Percentiles rank a stretch among this genome's conserved stretches.
Conservation (phyloP, 2,888 invertebrate genomes). For the Drosophila aldrichi region DNA sequence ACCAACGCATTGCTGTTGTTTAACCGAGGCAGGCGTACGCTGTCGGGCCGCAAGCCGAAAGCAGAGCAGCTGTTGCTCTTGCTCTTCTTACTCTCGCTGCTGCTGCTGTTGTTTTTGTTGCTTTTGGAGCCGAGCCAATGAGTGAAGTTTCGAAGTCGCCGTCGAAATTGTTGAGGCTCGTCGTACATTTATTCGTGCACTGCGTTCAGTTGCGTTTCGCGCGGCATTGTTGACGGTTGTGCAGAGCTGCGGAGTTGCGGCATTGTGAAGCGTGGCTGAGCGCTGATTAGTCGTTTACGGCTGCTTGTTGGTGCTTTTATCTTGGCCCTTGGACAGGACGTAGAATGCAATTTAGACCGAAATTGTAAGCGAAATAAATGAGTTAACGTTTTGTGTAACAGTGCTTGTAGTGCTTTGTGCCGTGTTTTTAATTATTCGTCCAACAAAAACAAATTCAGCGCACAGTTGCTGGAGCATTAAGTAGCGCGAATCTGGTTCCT, state of each 20-base stretch:
- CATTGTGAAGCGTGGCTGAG: neutral
- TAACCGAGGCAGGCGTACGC: constrained; percentile 15
- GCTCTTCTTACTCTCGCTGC: neutral
- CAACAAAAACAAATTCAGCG: constrained; percentile 6
- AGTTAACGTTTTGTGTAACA: constrained; percentile 15
- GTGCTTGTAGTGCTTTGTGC: constrained; percentile 3
- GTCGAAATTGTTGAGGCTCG: constrained; percentile 42
- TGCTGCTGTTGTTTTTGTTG: constrained; percentile 6
- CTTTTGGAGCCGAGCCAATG: constrained; percentile 41
- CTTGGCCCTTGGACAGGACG: constrained; percentile 22
- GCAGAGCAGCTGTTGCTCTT: constrained; percentile 32
- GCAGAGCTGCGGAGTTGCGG: neutral
- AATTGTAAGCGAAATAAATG: constrained; percentile 20
- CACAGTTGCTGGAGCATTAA: constrained; percentile 18
- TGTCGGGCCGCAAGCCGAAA: constrained; percentile 14
- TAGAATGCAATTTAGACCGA: constrained; percentile 11
- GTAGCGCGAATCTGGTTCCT: constrained; percentile 8
- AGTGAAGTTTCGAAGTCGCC: constrained; percentile 37
- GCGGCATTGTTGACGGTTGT: constrained; percentile 41
- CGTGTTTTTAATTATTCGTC: constrained; percentile 36
- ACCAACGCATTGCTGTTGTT: constrained; percentile 22
- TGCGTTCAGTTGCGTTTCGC: constrained; percentile 61
- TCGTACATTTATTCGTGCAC: constrained; percentile 22
- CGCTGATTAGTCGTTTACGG: constrained; percentile 1
- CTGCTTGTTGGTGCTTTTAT: constrained; percentile 2